Base-by-base conservation (phyloP, 2,113 vertebrate species). In the Phyllostomus hastatus region DNA sequence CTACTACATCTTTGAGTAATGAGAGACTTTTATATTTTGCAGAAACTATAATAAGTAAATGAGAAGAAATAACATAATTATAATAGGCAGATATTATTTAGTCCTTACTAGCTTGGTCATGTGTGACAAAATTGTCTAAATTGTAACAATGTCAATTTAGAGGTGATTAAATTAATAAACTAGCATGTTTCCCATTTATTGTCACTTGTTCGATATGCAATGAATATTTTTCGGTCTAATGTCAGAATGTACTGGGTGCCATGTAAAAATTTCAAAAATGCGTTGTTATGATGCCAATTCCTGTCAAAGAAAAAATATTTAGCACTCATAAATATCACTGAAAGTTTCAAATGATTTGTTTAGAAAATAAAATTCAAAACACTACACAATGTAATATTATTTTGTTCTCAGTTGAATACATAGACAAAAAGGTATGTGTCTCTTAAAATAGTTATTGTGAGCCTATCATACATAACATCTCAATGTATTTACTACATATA, bases 91-190 rank as follows among this genome's bases (percentile, higher is more conserved):
- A 80, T 69, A 94, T 94, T 94, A 91, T 50, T 84, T 38, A 82
- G 8, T 96, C 75, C 38, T 26, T 93, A 96, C 50, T 96, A 94
- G n/a, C n/a, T 72, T 97, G 64, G 79, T 88, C 95, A 9, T 59
- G 52, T 96, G 19, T 69, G 64, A 75, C 66, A 96, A 95, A 72
- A 59, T 90, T 92, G 69, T 96, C 79, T 97, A 95, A 95, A 94
- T 86, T 26, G 35, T 38, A 43, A 76, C 57, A n/a, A 70, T 90
- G 59, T 75, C 81, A 93, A 91, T 94, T 73, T 75, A 52, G 78
- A 93, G 94, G 86, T 88, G 73, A 97, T 16, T 73, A 94, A 92
- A 64, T 66, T 94, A 59, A 66, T 22, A 87, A 2, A 54, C 10
- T 82, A 82, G 2, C 7, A 41, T 82, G 84, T 91, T 78, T 57